Percentiles rank a stretch among this genome's conserved stretches.
phyloP scores from a whole-genome alignment of 2,888 invertebrate species.

The Caprella mutica region DNA sequence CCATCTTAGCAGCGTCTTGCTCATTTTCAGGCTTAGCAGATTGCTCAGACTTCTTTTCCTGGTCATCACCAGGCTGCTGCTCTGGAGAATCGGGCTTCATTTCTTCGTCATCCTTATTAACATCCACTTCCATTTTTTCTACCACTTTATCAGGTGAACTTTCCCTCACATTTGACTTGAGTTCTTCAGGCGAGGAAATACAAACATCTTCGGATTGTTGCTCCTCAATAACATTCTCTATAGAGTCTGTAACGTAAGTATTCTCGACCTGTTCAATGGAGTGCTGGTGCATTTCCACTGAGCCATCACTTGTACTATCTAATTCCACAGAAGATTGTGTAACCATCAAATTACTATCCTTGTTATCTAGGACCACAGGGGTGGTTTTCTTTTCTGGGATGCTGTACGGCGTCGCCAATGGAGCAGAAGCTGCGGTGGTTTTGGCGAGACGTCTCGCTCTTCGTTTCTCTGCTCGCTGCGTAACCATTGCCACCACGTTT shows the following conservation, averaged over 20 bases:
- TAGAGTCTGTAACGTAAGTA: too few relatives aligned
- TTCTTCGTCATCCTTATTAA: background rate
- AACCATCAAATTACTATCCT: too few relatives aligned
- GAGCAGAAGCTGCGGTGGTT: background rate
- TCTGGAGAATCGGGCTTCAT: constrained; percentile 7
- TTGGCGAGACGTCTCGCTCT: background rate
- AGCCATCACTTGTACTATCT: too few relatives aligned
- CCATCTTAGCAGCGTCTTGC: constrained; percentile 8
- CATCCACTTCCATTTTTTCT: background rate
- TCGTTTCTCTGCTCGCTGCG: background rate
- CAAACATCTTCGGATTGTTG: background rate
- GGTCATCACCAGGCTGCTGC: constrained; percentile 18
- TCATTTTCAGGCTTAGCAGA: constrained; percentile 15
- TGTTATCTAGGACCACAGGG: too few relatives aligned
- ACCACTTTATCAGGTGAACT: too few relatives aligned
- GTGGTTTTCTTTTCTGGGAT: background rate
- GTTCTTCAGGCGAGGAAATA: too few relatives aligned
- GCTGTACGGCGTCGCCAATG: background rate
- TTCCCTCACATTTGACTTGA: too few relatives aligned
- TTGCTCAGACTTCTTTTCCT: constrained; percentile 13
- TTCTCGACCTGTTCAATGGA: too few relatives aligned
- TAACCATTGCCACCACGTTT: constrained; percentile 2
- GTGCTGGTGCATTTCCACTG: too few relatives aligned
- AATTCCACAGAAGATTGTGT: too few relatives aligned
- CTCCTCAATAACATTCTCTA: too few relatives aligned